Evolutionary conservation across 2,888 invertebrate species (phyloP).

Genomic region (Torymus aiolomorphi): DNA sequence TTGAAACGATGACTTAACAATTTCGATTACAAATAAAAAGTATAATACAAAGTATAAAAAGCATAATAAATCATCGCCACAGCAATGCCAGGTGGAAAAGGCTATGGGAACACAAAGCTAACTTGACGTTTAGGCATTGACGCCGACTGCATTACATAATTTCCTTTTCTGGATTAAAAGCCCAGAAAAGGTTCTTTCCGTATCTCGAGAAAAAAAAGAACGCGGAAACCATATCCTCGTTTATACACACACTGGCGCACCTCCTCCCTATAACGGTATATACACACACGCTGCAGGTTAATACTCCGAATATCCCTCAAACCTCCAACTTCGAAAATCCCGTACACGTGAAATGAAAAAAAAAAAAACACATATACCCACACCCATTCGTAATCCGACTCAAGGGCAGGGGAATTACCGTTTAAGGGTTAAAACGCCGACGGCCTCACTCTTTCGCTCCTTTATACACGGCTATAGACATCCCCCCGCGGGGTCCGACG

Average conservation of each 20-base stretch:
- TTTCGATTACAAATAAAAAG: constrained; percentile 1
- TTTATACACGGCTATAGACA: constrained; percentile 30
- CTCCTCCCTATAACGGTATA: constrained; percentile 36
- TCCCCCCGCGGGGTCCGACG: constrained; percentile 6
- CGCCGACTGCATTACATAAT: constrained; percentile 42
- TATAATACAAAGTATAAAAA: too few relatives aligned
- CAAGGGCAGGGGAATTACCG: constrained; percentile 52
- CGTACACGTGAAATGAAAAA: not conserved
- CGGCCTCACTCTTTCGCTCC: not conserved
- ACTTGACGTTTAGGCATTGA: constrained; percentile 14
- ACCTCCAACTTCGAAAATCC: constrained; percentile 29
- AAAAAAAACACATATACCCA: constrained; percentile 3
- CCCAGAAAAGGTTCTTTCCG: not conserved
- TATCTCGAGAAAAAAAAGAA: constrained; percentile 6
- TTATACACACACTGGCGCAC: not conserved
- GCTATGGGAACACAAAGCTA: not conserved
- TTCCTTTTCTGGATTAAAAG: constrained; percentile 31
- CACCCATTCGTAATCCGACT: constrained; percentile 33
- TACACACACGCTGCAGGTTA: constrained; percentile 18
- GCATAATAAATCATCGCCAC: too few relatives aligned
- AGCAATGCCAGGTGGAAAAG: too few relatives aligned
- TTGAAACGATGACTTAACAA: too few relatives aligned
- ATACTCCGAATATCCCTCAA: constrained; percentile 5
- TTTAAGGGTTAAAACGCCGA: constrained; percentile 51
- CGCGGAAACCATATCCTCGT: constrained; percentile 11